These are phyloP conservation scores for Sparidentex hasta DNA, from an alignment of 2,797 vertebrate genomes.

Conservation along the genomic window DNA sequence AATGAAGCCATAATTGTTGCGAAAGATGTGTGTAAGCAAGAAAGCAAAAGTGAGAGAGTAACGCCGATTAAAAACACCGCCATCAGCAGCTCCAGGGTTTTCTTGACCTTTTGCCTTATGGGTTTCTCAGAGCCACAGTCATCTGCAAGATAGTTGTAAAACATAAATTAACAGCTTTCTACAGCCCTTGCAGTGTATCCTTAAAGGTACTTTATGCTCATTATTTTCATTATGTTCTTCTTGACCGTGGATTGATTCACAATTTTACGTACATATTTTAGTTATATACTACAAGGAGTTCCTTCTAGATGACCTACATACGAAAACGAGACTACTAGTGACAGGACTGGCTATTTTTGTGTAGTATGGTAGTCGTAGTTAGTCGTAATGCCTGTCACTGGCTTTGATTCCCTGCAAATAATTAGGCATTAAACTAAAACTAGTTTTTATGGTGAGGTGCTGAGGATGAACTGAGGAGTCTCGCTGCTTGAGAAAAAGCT, in stretches of 20 bases:
- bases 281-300: not conserved
- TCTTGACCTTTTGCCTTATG: slow-evolving; percentile 23
- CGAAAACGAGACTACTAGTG: too few relatives aligned
- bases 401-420: too few relatives aligned
- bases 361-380: too few relatives aligned
- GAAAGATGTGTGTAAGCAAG: slow-evolving; percentile 31
- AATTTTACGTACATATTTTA: not conserved
- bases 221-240: not conserved
- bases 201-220: not conserved
- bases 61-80: slow-evolving; percentile 8
- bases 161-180: not conserved
- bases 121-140: slow-evolving; percentile 11
- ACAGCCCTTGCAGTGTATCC: not conserved
- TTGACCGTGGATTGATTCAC: not conserved
- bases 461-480: too few relatives aligned
- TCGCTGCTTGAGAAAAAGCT: too few relatives aligned
- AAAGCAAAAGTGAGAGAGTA: not conserved
- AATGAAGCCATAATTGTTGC: slow-evolving; percentile 65
- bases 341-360: too few relatives aligned
- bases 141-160: not conserved
- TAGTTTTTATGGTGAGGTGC: too few relatives aligned
- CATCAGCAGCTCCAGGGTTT: not conserved
- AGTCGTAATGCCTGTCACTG: too few relatives aligned
- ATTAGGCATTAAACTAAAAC: too few relatives aligned
- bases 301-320: too few relatives aligned